Evolutionary conservation across 2,113 vertebrate species (phyloP).

Genomic region (Bagarius yarrelli): DNA sequence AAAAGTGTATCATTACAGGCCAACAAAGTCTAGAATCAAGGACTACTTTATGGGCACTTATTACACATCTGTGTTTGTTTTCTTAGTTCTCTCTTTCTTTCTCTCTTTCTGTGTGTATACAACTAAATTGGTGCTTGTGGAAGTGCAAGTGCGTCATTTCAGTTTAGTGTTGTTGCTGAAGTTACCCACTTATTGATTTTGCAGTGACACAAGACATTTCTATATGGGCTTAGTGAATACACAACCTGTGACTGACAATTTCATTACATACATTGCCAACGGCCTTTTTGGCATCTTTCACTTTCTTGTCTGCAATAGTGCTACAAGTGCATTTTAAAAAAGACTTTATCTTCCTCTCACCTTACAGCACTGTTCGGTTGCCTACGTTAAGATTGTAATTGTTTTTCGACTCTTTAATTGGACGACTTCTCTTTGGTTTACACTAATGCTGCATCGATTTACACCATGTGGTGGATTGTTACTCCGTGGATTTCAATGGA

Average conservation of each 20-base stretch:
- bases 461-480: neutral
- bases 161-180: neutral
- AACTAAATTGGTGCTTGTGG: neutral
- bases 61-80: neutral
- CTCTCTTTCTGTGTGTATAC: neutral
- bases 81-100: neutral
- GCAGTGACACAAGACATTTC: conserved; percentile 42
- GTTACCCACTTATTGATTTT: conserved; percentile 45
- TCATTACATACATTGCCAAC: conserved; percentile 39
- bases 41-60: conserved; percentile 1
- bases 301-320: neutral
- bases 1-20: conserved; percentile 19
- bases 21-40: conserved; percentile 7
- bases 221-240: conserved; percentile 10
- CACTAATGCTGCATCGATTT: neutral
- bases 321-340: conserved; percentile 14
- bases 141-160: conserved; percentile 24
- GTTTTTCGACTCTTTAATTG: neutral
- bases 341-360: neutral
- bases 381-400: neutral
- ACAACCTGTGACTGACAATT: conserved; percentile 34
- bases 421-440: neutral
- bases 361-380: neutral
- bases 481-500: neutral
- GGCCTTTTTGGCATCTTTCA: neutral